Base-by-base conservation (phyloP, 2,888 invertebrate genomes). In the Operophtera brumata region DNA sequence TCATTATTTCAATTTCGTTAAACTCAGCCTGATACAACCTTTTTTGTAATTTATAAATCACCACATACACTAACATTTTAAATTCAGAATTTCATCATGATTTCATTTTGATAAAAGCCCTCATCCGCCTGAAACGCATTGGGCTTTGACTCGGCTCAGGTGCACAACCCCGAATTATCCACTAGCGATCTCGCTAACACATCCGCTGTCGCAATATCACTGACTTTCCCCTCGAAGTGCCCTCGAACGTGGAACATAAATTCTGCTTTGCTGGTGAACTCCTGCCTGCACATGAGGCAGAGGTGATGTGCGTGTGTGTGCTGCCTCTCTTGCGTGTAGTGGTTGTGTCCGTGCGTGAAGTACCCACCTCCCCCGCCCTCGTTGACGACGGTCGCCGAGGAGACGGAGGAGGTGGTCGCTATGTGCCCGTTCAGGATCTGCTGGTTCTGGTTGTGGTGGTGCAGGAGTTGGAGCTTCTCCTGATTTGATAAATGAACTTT, bases 211-310 rank as follows among this genome's bases (percentile, higher is more conserved):
- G 91, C 87, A 44, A 91, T 87, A 61, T 91, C 91, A 46, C 82
- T 86, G 65, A 90, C 90, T 74, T 89, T 91, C 6, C 91, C 91
- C 67, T 93, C 93, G 64, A 93, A 93, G 70, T 94, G 93, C 13
- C 93, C 92, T 62, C 93, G 82, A 11, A 94, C 92, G 71, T 94
- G 93, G 78, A 93, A 93, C 92, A 93, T 93, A 72, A 93, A 93
- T 73, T 94, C 93, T 0, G 93, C 91, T 74, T 93, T 93, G 11
- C 93, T 92, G 12, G 91, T 91, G 74, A 93, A 93, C 77, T 93
- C 93, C 50, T 93, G 92, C 20, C 93, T 86, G 62, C 93, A 93
- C 91, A 93, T 92, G 56, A 93, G 89, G 67, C 93, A 94, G 45
- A 92, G 90, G 47, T 91, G 91, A 64, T 91, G 91, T 1, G 90